Percentiles rank a stretch among this genome's conserved stretches.
phyloP scores from a whole-genome alignment of 53 echinoderm and acorn worm species.

The Holothuria leucospilota region DNA sequence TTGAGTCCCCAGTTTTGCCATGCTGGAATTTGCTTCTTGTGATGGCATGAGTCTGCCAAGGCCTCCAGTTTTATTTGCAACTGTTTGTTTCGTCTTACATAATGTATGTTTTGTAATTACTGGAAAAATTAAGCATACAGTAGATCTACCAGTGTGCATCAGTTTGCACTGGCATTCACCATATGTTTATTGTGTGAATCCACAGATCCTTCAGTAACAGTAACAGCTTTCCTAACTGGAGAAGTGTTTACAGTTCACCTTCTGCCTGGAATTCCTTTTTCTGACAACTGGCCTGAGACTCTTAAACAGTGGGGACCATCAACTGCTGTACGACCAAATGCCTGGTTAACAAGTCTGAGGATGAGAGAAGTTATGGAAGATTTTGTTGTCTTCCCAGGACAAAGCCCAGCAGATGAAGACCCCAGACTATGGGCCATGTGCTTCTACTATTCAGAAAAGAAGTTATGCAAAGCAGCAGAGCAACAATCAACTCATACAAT shows the following conservation, averaged over 20 bases:
- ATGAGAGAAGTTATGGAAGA: conserved; percentile 70
- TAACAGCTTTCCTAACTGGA: conserved; percentile 76
- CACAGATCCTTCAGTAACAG: conserved; percentile 70
- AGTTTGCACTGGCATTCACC: too few species aligned
- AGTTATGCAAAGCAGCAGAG: conserved; percentile 51
- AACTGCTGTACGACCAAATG: conserved; percentile 63
- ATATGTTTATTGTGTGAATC: not conserved
- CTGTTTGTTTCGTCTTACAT: too few species aligned
- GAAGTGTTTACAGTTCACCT: conserved; percentile 79
- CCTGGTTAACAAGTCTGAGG: conserved; percentile 72
- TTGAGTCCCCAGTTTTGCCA: too few species aligned
- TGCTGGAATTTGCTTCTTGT: too few species aligned
- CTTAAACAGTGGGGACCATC: conserved; percentile 64
- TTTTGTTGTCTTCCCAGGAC: conserved; percentile 73
- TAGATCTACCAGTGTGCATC: too few species aligned
- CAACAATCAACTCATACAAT: conserved; percentile 48
- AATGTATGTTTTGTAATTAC: too few species aligned
- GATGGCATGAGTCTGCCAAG: too few species aligned
- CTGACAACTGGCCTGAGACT: conserved; percentile 74
- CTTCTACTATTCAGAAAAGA: conserved; percentile 70
- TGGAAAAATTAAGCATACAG: too few species aligned
- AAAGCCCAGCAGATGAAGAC: conserved; percentile 59
- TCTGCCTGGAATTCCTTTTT: conserved; percentile 73
- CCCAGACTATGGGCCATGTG: conserved; percentile 86
- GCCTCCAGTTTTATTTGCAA: too few species aligned